Conservation (phyloP, 1,140 invertebrate species). For the Venustaconcha ellipsiformis region DNA sequence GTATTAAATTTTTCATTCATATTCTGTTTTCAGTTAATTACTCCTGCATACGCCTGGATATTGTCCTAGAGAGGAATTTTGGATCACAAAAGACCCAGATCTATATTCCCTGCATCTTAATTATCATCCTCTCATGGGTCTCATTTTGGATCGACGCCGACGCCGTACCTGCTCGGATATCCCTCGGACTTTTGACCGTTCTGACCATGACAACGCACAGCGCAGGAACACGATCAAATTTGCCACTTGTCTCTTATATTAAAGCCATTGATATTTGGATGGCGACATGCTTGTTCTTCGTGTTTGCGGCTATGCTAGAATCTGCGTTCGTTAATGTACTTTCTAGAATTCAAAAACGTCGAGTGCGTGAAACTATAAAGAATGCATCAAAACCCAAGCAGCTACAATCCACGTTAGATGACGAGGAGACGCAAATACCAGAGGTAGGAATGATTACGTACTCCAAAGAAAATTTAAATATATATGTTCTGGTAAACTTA, state of each 20-base stretch:
- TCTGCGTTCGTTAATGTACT: conserved; percentile 65
- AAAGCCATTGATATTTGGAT: conserved; percentile 68
- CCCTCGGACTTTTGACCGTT: conserved; percentile 66
- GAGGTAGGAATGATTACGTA: too few species aligned
- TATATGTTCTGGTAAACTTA: too few species aligned
- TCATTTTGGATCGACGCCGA: conserved; percentile 87
- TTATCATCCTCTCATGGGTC: conserved; percentile 93
- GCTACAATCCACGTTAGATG: too few species aligned
- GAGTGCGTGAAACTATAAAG: conserved; percentile 1
- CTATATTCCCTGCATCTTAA: conserved; percentile 55
- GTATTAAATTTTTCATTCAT: too few species aligned
- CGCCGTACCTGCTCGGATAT: conserved; percentile 74
- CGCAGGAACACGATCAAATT: conserved; percentile 45
- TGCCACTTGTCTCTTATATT: conserved; percentile 70
- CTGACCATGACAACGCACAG: conserved; percentile 69
- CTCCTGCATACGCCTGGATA: conserved; percentile 45
- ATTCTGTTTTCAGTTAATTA: conserved; percentile 48
- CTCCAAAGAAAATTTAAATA: too few species aligned
- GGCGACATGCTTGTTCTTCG: conserved; percentile 52
- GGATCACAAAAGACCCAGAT: conserved; percentile 57
- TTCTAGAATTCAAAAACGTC: conserved; percentile 34
- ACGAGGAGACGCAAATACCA: too few species aligned
- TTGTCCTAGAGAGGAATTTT: conserved; percentile 44
- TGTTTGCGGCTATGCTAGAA: conserved; percentile 64
- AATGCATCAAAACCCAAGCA: neutral